Base-by-base conservation (phyloP, 1,140 invertebrate genomes). In the Heliconius hewitsoni region DNA sequence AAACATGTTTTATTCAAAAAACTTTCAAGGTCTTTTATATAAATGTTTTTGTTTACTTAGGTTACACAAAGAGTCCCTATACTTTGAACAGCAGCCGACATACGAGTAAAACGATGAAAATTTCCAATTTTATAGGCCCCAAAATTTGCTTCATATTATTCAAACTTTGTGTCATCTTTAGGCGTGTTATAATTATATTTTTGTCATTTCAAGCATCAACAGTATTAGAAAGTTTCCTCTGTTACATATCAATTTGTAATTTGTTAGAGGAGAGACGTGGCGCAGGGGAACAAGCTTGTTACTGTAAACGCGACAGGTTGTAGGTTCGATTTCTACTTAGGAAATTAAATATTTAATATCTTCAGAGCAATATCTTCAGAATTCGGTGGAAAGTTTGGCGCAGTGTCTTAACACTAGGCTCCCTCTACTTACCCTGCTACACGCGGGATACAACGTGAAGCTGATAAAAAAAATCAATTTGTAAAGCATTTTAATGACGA, bases 91-190 rank as follows among this genome's bases (percentile, higher is more conserved):
- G 34, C 16, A 8, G 8, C 37, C n/a, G 73, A 57, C 46, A 27
- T 66, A 66, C 8, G 23, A 3, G 27, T 66, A 30, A 11, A n/a
- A 27, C 13, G 60, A 66, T 3, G 55, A n/a, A 57, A 66, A 4
- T 27, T 27, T 30, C 60, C 60, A 66, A 11, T 73, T 73, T 73
- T 73, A 73, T 27, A 50, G 16, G 42, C 72, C 42, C 72, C 4
- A 27, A 73, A 73, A 50, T 46, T 73, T 42, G 37, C 19, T 13
- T 73, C 42, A 27, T 73, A 50, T 73, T 50, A 4, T 46, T 73
- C 42, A 73, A 73, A 73, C 72, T 73, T 73, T 27, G 39, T 27
- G 11, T 73, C 72, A 73, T 27, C 60, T 66, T 66, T 3, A 27
- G 60, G 11, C 60, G 60, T 66, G n/a, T 16, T 30, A n/a, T 66